Conservation (phyloP, 30 jellyfish, hydroid and myxozoan genomes). For the Calvadosia cruxmelitensis region DNA sequence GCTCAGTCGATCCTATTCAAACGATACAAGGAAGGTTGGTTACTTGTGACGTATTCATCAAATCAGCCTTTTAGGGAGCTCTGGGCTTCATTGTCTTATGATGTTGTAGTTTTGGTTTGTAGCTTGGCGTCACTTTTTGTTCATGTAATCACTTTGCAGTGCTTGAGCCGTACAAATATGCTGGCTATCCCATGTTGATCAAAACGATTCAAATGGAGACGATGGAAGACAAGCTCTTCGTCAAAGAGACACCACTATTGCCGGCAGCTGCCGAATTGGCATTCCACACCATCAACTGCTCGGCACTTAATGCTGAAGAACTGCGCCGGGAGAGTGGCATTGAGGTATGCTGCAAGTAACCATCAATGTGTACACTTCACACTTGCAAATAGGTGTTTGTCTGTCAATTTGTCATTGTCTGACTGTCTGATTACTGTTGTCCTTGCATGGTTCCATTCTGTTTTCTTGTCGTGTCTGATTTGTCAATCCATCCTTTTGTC, state of each 20-base stretch:
- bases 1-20: slow-evolving; percentile 86
- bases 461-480: no score
- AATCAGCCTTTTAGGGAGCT: background rate
- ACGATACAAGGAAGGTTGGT: slow-evolving; percentile 81
- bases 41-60: background rate
- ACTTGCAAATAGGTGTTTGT: no score
- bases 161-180: slow-evolving; percentile 85
- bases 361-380: no score
- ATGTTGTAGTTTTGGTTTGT: no score
- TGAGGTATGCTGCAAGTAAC: slow-evolving; percentile 55
- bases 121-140: no score
- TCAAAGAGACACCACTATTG: slow-evolving; percentile 62
- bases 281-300: slow-evolving; percentile 83
- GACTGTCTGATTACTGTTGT: no score
- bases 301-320: slow-evolving; percentile 97
- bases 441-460: no score
- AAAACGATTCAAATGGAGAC: slow-evolving; percentile 84
- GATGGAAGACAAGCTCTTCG: slow-evolving; percentile 29
- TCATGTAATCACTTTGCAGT: no score
- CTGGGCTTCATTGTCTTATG: background rate
- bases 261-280: slow-evolving; percentile 93
- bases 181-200: slow-evolving; percentile 96
- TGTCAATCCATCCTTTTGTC: no score
- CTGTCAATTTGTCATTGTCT: no score
- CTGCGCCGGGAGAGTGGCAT: slow-evolving; percentile 91